Evolutionary conservation across 2,888 invertebrate genomes (phyloP), one percentile per base, ranked within the genome.

Genomic region (Caenorhabditis drosophilae): DNA sequence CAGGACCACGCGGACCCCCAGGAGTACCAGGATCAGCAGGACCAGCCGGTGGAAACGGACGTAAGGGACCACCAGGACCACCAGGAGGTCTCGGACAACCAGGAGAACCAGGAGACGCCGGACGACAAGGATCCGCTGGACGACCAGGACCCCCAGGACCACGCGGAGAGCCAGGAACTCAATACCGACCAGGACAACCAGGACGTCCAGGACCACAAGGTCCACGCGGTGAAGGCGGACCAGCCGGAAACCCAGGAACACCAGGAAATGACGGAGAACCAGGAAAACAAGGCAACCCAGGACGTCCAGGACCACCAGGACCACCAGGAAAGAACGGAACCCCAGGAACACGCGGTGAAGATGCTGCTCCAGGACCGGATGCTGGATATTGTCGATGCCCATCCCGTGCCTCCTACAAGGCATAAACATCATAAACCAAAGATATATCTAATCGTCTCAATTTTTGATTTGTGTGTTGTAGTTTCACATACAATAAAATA

Each of bases 181-280:
- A 70, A 50, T 67, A 70, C 66, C 58, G 58, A 27, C 73, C 73
- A 54, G 73, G 70, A 64, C 52, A 64, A n/a, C 51, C 67, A 40
- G 72, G 72, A 54, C 38, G 72, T 7, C 70, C 64, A 60, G 73
- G 73, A 66, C 70, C 67, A 56, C 62, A 54, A 44, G 73, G 75
- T 56, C 71, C 73, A 45, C 63, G 73, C 26, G 75, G 75, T 61
- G 67, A 69, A 25, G 59, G 67, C 25, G 75, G 75, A 66, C 68
- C 71, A 54, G 59, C 56, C 27, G 70, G 70, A 58, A 60, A 67
- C 38, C 69, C 63, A 38, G 72, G 72, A 59, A 58, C 58, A 20
- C 63, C 69, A 53, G 72, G 69, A 62, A 56, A 50, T 44, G 67
- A 70, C 27, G 73, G 75, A 58, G 64, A 67, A 20, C 60, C 71